Conservation (phyloP, 1,140 invertebrate genomes). For the Brachionus rubens region DNA sequence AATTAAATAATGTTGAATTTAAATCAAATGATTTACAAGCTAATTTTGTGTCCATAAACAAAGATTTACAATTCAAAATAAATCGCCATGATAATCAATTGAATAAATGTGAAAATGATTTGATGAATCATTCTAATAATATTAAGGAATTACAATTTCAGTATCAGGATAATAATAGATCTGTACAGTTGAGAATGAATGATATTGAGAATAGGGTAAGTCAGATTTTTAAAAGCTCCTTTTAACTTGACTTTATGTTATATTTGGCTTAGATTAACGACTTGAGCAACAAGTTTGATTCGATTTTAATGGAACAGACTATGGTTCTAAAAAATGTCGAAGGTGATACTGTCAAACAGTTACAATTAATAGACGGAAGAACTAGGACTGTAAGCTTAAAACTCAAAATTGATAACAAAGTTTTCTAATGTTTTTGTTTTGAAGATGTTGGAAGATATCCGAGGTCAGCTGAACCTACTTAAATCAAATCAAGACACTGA, state of each 20-base stretch:
- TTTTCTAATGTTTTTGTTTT: not conserved
- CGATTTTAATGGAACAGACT: conserved; percentile 41
- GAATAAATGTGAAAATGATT: conserved; percentile 25
- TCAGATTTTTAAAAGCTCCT: no score
- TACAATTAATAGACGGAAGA: conserved; percentile 43
- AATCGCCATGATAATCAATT: conserved; percentile 31
- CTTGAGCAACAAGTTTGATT: conserved; percentile 35
- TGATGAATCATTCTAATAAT: not conserved
- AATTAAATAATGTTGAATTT: conserved; percentile 44
- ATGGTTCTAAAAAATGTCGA: conserved; percentile 46
- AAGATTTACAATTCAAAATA: conserved; percentile 39
- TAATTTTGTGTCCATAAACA: conserved; percentile 27
- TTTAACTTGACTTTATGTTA: not conserved
- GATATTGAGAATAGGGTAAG: conserved; percentile 37
- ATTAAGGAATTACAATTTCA: conserved; percentile 26
- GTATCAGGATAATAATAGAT: conserved; percentile 27
- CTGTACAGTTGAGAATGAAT: conserved; percentile 17
- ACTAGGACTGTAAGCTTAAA: conserved; percentile 40
- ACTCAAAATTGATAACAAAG: not conserved
- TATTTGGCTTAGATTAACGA: conserved; percentile 25
- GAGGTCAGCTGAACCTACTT: conserved; percentile 9
- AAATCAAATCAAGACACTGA: conserved; percentile 25
- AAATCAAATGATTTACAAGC: conserved; percentile 44
- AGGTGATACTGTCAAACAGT: conserved; percentile 42
- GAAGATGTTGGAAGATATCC: conserved; percentile 42